Evolutionary conservation across 2,797 vertebrate species (phyloP).

Genomic region (Gymnocypris eckloni): DNA sequence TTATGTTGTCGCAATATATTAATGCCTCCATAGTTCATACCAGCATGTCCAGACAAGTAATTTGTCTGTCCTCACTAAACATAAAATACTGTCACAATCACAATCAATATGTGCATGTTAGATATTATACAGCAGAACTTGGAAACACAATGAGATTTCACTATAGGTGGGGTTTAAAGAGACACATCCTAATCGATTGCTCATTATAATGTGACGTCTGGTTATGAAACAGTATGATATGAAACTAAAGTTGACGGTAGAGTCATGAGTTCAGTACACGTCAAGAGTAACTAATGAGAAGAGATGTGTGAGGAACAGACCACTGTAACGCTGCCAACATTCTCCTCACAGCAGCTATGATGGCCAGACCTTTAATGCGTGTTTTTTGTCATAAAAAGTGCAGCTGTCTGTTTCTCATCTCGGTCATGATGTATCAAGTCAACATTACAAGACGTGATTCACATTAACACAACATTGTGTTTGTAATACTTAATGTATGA

Average conservation of each 20-base stretch:
- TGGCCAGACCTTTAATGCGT: slow-evolving; percentile 55
- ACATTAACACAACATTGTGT: slow-evolving; percentile 40
- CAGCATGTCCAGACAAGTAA: background rate
- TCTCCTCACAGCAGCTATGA: slow-evolving; percentile 46
- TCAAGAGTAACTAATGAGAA: slow-evolving; percentile 51
- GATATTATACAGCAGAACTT: background rate
- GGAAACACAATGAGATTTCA: background rate
- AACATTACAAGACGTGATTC: slow-evolving; percentile 43
- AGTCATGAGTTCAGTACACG: slow-evolving; percentile 23
- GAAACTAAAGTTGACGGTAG: background rate
- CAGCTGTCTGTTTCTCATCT: slow-evolving; percentile 58
- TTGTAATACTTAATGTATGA: slow-evolving; percentile 33
- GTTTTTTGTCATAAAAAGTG: slow-evolving; percentile 50
- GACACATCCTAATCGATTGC: background rate
- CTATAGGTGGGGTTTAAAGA: background rate
- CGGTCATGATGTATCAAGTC: slow-evolving; percentile 23
- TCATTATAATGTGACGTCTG: background rate
- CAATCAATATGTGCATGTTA: background rate
- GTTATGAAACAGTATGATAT: background rate
- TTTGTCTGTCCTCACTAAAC: background rate
- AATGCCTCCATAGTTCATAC: background rate
- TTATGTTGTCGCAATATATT: background rate
- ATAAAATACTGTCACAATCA: background rate
- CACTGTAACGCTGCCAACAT: slow-evolving; percentile 51
- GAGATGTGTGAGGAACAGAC: slow-evolving; percentile 46